Evolutionary conservation across 2,797 vertebrate species (phyloP).

Genomic region (Esox masquinongy): DNA sequence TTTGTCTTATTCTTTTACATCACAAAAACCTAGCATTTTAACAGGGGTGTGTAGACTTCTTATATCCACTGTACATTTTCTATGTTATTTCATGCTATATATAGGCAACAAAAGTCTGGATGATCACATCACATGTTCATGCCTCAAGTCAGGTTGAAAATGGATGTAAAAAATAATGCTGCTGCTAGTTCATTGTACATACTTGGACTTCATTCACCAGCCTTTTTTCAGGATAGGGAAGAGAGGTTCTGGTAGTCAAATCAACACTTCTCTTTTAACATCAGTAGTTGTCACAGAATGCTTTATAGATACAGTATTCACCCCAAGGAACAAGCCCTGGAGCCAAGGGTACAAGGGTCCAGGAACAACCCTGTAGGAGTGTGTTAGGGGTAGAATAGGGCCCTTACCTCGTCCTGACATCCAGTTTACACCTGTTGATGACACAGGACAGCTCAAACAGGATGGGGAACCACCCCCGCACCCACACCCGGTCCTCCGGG

Average conservation of each 20-base stretch:
- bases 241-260: background rate
- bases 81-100: background rate
- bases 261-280: background rate
- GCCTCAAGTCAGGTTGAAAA: no score
- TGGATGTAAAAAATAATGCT: no score
- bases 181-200: no score
- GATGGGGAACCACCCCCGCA: conserved; percentile 90
- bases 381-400: background rate
- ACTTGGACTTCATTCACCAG: no score
- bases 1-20: no score
- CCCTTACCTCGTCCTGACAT: conserved; percentile 90
- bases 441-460: conserved; percentile 90
- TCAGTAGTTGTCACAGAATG: background rate
- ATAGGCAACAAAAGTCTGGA: background rate
- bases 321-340: background rate
- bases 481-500: conserved; percentile 89
- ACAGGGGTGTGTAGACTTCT: no score
- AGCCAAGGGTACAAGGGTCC: background rate
- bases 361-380: background rate
- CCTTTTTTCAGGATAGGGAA: no score
- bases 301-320: background rate
- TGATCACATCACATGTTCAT: background rate
- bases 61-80: no score
- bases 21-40: no score
- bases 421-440: conserved; percentile 94